Evolutionary conservation across 2,797 vertebrate species (phyloP), one percentile per base, ranked within the genome.

Genomic region (Acipenser ruthenus): DNA sequence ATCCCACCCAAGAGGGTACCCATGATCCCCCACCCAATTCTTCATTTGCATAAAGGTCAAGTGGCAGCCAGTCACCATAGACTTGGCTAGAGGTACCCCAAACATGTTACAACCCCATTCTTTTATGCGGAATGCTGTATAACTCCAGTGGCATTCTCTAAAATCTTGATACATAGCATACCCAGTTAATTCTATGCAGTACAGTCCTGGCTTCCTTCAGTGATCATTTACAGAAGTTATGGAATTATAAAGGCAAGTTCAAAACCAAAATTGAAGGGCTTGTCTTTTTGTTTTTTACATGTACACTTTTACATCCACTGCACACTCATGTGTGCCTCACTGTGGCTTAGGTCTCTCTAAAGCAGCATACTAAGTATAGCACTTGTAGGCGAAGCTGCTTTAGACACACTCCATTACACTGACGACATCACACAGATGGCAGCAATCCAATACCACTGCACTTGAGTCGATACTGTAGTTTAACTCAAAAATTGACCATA

Each of bases 201-300:
- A 37, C 2, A 37, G 23, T 37, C 23, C 23, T 37, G 23, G 2
- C 23, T 37, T 37, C 23, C 23, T 3, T 1, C 23, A 37, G 23
- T 49, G 10, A 64, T 6, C 15, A 47, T 9, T 63, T 18, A 1
- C 18, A 23, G 6, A 12, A 8, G 60, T 62, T 12, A 12, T 18
- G 3, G 7, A 12, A 10, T 7, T 49, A 11, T 18, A 49, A 10
- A 23, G 56, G 11, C 60, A 10, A 66, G 12, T 37, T 55, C 1
- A 53, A 68, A 50, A 62, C 59, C 49, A 8, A 37, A 68, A 56
- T 55, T 68, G 11, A 37, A 8, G 50, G 7, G 18, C 23, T 49
- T 49, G 6, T 49, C 53, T 23, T 64, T 60, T 64, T 37, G 8
- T 51, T 60, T 49, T 49, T 37, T 56, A 51, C 53, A 9, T 10